Percentiles rank a stretch among this genome's conserved stretches.
These are phyloP conservation scores for Jaculus jaculus DNA, from an alignment of 2,113 vertebrate genomes.

Conservation along the genomic window DNA sequence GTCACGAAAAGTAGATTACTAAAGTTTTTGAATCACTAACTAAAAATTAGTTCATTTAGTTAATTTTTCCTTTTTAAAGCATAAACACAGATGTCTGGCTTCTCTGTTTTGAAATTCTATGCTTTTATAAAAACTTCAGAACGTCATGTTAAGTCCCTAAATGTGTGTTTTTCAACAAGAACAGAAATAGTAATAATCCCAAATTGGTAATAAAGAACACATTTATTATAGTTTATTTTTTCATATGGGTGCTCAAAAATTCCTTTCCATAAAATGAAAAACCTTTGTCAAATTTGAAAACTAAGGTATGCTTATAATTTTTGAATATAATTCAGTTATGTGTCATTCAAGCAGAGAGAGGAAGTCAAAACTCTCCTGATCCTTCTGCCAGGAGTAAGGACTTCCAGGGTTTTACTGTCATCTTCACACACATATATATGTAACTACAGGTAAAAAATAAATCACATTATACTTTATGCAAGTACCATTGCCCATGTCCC, in stretches of 20 bases:
- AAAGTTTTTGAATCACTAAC: constrained; percentile 59
- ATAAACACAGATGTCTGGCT: constrained; percentile 79
- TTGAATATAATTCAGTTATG: constrained; percentile 8
- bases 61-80: constrained; percentile 69
- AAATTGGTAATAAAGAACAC: constrained; percentile 61
- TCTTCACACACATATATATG: background rate
- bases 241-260: constrained; percentile 11
- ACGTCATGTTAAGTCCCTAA: constrained; percentile 83
- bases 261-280: background rate
- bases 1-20: constrained; percentile 59
- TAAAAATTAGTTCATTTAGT: constrained; percentile 73
- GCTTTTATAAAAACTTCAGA: constrained; percentile 81
- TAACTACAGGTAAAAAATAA: constrained; percentile 3
- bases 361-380: constrained; percentile 15
- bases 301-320: background rate
- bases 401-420: constrained; percentile 22
- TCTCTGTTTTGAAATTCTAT: constrained; percentile 71
- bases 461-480: constrained; percentile 31
- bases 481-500: background rate
- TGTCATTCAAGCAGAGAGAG: constrained; percentile 1
- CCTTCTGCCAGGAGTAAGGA: background rate
- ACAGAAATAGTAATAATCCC: constrained; percentile 70
- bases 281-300: too few relatives aligned
- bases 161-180: constrained; percentile 77
- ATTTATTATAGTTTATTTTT: constrained; percentile 51